Evolutionary conservation across 1,140 invertebrate genomes (phyloP), one percentile per base, ranked within the genome.

Genomic region (Tetraneura akinire): DNA sequence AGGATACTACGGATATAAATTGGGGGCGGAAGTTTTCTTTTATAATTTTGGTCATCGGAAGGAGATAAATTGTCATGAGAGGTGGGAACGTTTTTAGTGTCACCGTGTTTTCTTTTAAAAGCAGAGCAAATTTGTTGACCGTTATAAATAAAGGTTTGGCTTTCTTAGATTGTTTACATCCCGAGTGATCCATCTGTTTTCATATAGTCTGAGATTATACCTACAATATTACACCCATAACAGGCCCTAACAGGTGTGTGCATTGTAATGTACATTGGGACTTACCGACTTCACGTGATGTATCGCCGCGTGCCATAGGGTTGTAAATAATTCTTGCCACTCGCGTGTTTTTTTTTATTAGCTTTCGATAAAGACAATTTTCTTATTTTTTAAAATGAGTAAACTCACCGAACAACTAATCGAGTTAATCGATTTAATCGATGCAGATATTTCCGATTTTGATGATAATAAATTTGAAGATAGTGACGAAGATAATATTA

Each of bases 401-500:
- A 42, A 66, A 66, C n/a, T 66, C 6, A 66, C 62, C 37, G 6
- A n/a, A n/a, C 16, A 37, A 21, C 14, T n/a, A n/a, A n/a, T n/a
- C n/a, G n/a, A 66, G 37, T 37, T 66, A 37, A 42, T 66, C 5
- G 32, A 66, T 18, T 4, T 66, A 66, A 18, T 66, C 16, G 62
- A 42, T 26, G 62, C 14, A 66, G n/a, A 66, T 42, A 66, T 66
- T 21, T 66, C 62, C 10, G 62, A 66, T n/a, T 42, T 42, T 2
- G 37, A 42, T 18, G 32, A 16, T 42, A 13, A 57, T 5, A 57
- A 10, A 10, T 57, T 57, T 26, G 55, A 57, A 57, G 29, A 64
- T 64, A 64, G 16, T 66, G 16, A 66, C n/a, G 62, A n/a, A 37
- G 62, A 42, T n/a, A n/a, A n/a, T n/a, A n/a, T n/a, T n/a, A n/a